Percentiles rank a stretch among this genome's conserved stretches.
phyloP scores from a whole-genome alignment of 1,140 invertebrate genomes.

The Papilio glaucus region DNA sequence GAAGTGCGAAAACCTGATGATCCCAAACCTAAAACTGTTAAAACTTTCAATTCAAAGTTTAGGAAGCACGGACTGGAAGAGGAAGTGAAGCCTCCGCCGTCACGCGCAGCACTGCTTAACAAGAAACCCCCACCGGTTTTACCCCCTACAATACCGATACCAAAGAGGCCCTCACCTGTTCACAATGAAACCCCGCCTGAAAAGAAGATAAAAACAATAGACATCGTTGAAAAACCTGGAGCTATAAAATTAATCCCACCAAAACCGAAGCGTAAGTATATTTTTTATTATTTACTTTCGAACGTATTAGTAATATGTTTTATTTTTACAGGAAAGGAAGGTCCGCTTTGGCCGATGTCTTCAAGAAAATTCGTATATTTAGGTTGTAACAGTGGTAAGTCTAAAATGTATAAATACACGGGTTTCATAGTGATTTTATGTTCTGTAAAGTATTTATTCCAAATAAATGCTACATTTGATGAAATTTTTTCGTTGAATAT shows the following conservation, averaged over 20 bases:
- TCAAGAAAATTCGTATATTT: conserved; percentile 56
- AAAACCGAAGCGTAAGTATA: conserved; percentile 94
- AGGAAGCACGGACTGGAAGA: conserved; percentile 93
- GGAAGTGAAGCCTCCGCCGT: conserved; percentile 90
- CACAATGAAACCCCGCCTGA: conserved; percentile 85
- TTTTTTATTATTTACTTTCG: conserved; percentile 45
- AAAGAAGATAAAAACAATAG: conserved; percentile 88
- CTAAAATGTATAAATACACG: conserved; percentile 78
- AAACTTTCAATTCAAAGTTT: conserved; percentile 94
- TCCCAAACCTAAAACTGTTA: conserved; percentile 91
- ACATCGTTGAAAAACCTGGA: conserved; percentile 87
- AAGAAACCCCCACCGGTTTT: conserved; percentile 84
- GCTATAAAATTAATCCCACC: conserved; percentile 93
- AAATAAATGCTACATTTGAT: conserved; percentile 77
- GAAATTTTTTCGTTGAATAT: conserved; percentile 70
- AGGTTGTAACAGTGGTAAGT: conserved; percentile 74
- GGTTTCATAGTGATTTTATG: conserved; percentile 60
- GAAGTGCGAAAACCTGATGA: conserved; percentile 89
- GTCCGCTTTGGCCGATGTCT: conserved; percentile 43
- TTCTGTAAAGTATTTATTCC: conserved; percentile 72
- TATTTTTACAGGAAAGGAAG: conserved; percentile 72
- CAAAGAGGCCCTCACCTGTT: conserved; percentile 87
- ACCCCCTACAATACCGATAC: conserved; percentile 75
- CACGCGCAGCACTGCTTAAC: conserved; percentile 84
- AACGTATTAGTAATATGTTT: conserved; percentile 60